These are phyloP conservation scores for Trachelipus rathkii DNA, from an alignment of 1,140 invertebrate genomes.

Conservation along the genomic window DNA sequence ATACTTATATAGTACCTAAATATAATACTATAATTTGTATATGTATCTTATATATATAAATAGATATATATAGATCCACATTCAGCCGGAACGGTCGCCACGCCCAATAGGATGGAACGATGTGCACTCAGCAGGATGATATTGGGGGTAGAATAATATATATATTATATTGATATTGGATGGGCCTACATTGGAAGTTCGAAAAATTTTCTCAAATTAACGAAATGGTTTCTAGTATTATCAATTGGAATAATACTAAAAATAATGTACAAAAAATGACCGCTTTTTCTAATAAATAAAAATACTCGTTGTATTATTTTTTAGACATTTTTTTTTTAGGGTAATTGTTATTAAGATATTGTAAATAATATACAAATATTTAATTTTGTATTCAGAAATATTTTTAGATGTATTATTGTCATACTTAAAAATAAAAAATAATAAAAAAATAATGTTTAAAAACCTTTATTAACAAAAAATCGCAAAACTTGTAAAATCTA, in stretches of 20 bases:
- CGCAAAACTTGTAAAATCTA: neutral
- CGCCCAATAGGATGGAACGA: no score
- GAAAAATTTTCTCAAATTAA: no score
- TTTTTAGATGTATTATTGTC: slow-evolving; percentile 13
- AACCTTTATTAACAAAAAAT: neutral
- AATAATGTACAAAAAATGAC: neutral
- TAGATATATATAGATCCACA: no score
- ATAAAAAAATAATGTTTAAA: neutral
- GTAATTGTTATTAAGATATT: neutral
- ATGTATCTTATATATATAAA: no score
- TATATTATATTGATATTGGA: no score
- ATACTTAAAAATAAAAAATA: neutral
- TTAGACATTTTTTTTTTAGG: slow-evolving; percentile 1
- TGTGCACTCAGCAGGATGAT: no score
- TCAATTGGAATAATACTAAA: neutral
- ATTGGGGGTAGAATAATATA: no score
- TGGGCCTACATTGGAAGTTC: no score
- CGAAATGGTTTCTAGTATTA: no score
- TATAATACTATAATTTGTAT: no score
- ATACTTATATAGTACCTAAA: no score
- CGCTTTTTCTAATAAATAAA: neutral
- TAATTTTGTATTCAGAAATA: slow-evolving; percentile 11
- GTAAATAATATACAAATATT: slow-evolving; percentile 1
- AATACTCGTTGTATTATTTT: neutral
- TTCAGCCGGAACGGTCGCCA: no score